These are phyloP conservation scores for Popillia japonica DNA, from an alignment of 1,140 invertebrate genomes.

Conservation along the genomic window DNA sequence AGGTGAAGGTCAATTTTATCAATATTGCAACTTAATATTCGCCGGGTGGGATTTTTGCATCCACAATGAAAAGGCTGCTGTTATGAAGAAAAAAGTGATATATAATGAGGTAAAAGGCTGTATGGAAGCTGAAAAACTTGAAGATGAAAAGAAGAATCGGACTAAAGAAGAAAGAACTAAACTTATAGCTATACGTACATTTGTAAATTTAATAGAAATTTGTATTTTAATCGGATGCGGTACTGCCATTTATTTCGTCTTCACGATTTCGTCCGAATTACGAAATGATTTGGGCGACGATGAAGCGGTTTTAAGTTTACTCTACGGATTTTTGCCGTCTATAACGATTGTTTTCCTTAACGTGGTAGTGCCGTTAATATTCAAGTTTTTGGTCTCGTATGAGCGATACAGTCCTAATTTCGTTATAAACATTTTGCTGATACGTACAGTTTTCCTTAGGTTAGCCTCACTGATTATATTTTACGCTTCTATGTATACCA, in stretches of 20 bases:
- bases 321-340: conserved; percentile 79
- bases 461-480: conserved; percentile 78
- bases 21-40: conserved; percentile 85
- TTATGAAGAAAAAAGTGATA: conserved; percentile 81
- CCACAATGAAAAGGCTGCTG: conserved; percentile 78
- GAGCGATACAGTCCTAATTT: conserved; percentile 79
- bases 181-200: conserved; percentile 69
- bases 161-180: conserved; percentile 73
- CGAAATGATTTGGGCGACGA: conserved; percentile 46
- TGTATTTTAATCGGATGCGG: conserved; percentile 68
- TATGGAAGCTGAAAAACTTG: conserved; percentile 72
- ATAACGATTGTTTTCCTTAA: conserved; percentile 81
- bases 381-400: conserved; percentile 72
- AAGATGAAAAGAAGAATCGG: conserved; percentile 73
- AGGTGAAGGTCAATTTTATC: conserved; percentile 80
- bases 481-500: conserved; percentile 73
- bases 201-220: conserved; percentile 75
- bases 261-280: conserved; percentile 67
- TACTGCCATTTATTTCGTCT: conserved; percentile 72
- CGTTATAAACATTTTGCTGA: conserved; percentile 72
- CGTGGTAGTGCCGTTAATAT: conserved; percentile 73
- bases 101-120: conserved; percentile 79
- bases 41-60: conserved; percentile 91
- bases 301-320: conserved; percentile 40
- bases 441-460: conserved; percentile 79